Evolutionary conservation across 2,888 invertebrate species (phyloP).

Genomic region (Morpho achilles): DNA sequence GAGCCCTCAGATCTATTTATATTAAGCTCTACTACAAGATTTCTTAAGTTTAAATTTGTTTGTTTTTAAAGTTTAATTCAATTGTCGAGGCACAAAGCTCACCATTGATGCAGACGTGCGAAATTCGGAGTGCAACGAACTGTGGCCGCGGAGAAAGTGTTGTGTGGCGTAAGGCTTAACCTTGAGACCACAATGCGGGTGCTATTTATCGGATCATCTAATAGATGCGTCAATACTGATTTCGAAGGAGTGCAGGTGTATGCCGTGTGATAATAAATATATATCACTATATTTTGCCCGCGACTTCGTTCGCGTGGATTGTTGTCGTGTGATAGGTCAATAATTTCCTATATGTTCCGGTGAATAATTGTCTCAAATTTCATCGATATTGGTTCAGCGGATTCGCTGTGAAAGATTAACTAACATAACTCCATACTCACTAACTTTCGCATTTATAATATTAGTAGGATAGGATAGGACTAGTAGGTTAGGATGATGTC

Average conservation of each 20-base stretch:
- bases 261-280: too few relatives aligned
- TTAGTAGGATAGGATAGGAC: too few relatives aligned
- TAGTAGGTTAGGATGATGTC: too few relatives aligned
- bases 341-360: too few relatives aligned
- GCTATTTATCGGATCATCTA: constrained; percentile 60
- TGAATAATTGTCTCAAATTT: too few relatives aligned
- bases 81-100: constrained; percentile 39
- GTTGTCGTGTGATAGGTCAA: too few relatives aligned
- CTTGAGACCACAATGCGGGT: constrained; percentile 61
- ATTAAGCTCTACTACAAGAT: constrained; percentile 26
- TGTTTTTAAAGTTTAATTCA: constrained; percentile 27
- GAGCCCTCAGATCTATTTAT: constrained; percentile 27
- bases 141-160: constrained; percentile 68
- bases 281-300: too few relatives aligned
- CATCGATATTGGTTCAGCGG: too few relatives aligned
- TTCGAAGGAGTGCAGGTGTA: constrained; percentile 37
- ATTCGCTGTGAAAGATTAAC: too few relatives aligned
- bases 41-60: constrained; percentile 28
- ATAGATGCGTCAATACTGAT: constrained; percentile 60
- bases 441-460: too few relatives aligned
- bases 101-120: constrained; percentile 50
- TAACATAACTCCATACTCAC: too few relatives aligned
- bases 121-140: constrained; percentile 77
- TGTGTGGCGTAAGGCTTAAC: constrained; percentile 73
- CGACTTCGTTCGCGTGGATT: too few relatives aligned